Percentiles rank a stretch among this genome's conserved stretches.
These are phyloP conservation scores for Mastomys natalensis DNA, from an alignment of 2,113 vertebrate genomes.

Conservation along the genomic window DNA sequence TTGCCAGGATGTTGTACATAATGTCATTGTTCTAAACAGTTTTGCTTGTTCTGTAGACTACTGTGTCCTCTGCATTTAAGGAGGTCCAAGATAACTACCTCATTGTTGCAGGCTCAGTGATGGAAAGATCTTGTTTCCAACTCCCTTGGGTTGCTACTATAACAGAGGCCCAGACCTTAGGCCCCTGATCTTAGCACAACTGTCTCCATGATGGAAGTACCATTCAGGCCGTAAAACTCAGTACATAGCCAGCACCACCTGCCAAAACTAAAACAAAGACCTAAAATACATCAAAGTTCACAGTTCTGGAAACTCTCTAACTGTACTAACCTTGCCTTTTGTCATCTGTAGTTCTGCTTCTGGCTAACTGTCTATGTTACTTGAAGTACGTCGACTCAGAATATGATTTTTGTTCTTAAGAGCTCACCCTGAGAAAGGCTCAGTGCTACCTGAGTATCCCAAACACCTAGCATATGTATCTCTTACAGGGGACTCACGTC, in stretches of 20 bases:
- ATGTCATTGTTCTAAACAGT: background rate
- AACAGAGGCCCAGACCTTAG: background rate
- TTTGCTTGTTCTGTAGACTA: background rate
- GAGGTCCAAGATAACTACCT: background rate
- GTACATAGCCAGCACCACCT: background rate
- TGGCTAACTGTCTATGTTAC: background rate
- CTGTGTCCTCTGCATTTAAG: background rate
- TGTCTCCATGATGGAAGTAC: background rate
- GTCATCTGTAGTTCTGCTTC: background rate
- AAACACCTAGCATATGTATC: background rate
- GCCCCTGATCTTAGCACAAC: background rate
- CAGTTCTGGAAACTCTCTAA: background rate
- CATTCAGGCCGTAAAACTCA: background rate
- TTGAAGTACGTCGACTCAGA: background rate
- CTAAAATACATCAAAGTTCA: background rate
- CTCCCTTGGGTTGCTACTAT: background rate
- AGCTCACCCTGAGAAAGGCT: background rate
- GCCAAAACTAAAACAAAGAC: background rate
- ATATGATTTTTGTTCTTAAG: background rate
- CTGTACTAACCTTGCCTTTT: background rate
- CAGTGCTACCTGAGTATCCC: background rate
- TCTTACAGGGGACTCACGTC: background rate
- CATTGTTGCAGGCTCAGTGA: background rate
- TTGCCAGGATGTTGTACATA: background rate
- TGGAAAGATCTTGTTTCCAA: background rate